These are phyloP conservation scores for Orycteropus afer DNA, from an alignment of 2,113 vertebrate genomes.

Conservation along the genomic window DNA sequence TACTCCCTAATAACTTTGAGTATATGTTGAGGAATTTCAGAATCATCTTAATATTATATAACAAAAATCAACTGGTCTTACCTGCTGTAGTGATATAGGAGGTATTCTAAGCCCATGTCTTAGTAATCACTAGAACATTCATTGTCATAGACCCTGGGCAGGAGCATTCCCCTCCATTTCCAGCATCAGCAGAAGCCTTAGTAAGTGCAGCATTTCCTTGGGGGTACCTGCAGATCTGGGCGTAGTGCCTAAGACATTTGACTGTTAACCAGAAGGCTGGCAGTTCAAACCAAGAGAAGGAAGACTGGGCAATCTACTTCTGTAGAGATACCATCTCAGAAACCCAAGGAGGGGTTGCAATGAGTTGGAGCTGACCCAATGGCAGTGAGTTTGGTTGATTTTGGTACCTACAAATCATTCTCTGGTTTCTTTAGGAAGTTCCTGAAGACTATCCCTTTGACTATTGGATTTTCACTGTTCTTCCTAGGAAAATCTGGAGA, in stretches of 20 bases:
- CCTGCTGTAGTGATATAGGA: neutral
- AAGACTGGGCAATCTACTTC: too few relatives aligned
- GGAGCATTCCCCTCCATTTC: neutral
- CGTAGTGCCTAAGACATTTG: too few relatives aligned
- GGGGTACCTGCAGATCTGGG: neutral
- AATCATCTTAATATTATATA: neutral
- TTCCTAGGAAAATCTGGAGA: constrained; percentile 75
- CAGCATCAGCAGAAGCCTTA: neutral
- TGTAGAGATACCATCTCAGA: too few relatives aligned
- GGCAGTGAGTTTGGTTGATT: too few relatives aligned
- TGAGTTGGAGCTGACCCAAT: too few relatives aligned
- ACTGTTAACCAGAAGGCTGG: too few relatives aligned
- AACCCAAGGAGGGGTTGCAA: too few relatives aligned
- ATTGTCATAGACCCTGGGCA: neutral
- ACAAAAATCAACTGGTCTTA: neutral
- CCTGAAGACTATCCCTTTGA: constrained; percentile 13
- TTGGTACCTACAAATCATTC: neutral
- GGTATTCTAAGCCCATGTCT: neutral
- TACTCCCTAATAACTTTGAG: neutral
- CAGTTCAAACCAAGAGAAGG: too few relatives aligned
- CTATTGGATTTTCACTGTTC: constrained; percentile 1
- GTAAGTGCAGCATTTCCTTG: neutral
- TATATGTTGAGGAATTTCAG: neutral
- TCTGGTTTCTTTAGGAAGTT: neutral
- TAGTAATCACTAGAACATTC: neutral